These are phyloP conservation scores for Atlantisia rogersi DNA, from an alignment of 2,113 vertebrate genomes.

Conservation along the genomic window DNA sequence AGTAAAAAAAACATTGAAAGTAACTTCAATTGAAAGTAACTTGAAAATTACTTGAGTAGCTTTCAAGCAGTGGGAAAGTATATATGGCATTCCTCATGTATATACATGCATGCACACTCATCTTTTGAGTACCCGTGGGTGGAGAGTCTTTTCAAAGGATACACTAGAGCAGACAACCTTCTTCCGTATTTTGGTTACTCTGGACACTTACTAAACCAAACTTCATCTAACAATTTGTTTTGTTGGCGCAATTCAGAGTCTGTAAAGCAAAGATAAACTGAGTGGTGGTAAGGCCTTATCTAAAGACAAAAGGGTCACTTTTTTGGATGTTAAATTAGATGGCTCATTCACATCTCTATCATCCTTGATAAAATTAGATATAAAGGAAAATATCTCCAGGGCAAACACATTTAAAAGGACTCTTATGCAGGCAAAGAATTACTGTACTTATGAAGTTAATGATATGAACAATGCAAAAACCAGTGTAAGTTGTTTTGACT, in stretches of 20 bases:
- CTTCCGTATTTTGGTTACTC: not conserved
- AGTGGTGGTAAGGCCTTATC: not conserved
- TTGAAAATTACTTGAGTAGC: not conserved
- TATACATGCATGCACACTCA: not conserved
- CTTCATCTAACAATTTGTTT: not conserved
- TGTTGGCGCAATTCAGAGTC: not conserved
- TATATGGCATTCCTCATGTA: not conserved
- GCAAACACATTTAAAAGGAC: not conserved
- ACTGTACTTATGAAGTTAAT: not conserved
- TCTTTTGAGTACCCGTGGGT: not conserved
- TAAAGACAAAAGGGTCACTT: not conserved
- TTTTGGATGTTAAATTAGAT: not conserved
- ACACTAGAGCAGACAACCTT: not conserved
- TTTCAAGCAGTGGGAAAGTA: not conserved
- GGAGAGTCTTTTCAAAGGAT: not conserved
- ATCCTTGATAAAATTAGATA: not conserved
- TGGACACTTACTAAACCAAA: not conserved
- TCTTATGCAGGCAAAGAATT: not conserved
- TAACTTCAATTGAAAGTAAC: not conserved
- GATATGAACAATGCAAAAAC: not conserved
- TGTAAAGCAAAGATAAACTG: not conserved
- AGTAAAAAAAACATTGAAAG: not conserved
- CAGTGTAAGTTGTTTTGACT: not conserved
- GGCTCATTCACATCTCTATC: not conserved
- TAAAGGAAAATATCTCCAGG: not conserved